Evolutionary conservation across 35 echinoderm and acorn worm genomes (phyloP), one percentile per base, ranked within the genome.

Genomic region (Lytechinus pictus): DNA sequence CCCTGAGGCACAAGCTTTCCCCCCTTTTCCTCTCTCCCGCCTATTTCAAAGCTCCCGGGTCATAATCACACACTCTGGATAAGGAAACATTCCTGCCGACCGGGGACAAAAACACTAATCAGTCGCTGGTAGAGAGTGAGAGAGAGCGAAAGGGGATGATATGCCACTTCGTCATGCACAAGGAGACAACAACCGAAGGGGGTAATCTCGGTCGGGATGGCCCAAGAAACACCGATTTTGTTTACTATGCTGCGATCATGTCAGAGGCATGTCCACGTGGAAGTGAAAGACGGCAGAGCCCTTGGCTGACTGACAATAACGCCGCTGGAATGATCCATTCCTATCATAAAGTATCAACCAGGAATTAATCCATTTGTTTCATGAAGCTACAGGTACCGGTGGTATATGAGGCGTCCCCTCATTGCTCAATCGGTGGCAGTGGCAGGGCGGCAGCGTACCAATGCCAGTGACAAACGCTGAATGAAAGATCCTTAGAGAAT

Each of bases 341-440:
- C 66, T 79, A 79, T 79, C 21, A 44, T 44, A 44, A 44, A 44
- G 33, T 44, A 79, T 79, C 66, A 79, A 79, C 66, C 21, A 24
- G 66, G 66, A 79, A 79, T 79, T 79, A 79, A 79, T 79, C 66
- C 66, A 79, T 79, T 79, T 79, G 66, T 79, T 16, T 79, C 66
- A 79, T 24, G 16, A 16, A 79, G 66, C 66, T 79, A 79, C 66
- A 79, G 66, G 66, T 79, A 79, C 19, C n/a, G 66, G 66, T 79
- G 66, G 66, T 79, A 79, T n/a, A 79, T 10, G 66, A 79, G 66
- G 66, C 66, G n/a, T 79, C 66, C 66, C 66, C 66, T 79, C 66
- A 79, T 79, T 24, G 66, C 66, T 79, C 66, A n/a, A 58, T 79
- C 21, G 66, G 66, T 8, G 66, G 66, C 66, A 9, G 56, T 8